Conservation (phyloP, 1,140 invertebrate genomes). For the Anastatus disparis region DNA sequence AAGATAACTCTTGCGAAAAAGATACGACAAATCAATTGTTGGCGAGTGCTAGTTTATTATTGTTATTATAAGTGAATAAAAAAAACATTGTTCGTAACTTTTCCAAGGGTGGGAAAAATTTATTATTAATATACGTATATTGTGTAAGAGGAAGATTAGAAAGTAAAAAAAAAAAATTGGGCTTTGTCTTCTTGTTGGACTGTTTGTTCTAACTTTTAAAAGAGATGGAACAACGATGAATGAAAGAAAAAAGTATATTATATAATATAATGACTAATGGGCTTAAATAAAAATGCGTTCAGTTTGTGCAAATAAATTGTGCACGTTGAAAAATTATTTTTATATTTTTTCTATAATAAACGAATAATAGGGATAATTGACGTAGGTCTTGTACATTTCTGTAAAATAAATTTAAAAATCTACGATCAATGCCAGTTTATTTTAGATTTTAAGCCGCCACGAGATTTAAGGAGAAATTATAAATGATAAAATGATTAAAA, state of each 20-base stretch:
- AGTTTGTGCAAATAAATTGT: slow-evolving; percentile 2
- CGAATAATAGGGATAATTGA: slow-evolving; percentile 21
- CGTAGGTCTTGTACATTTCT: slow-evolving; percentile 59
- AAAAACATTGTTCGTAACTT: neutral
- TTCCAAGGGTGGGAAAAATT: neutral
- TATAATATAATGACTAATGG: slow-evolving; percentile 11
- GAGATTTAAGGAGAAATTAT: slow-evolving; percentile 9
- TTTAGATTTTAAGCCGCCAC: slow-evolving; percentile 33
- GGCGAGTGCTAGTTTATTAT: slow-evolving; percentile 18
- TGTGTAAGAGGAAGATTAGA: too few species aligned
- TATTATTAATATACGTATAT: slow-evolving; percentile 20
- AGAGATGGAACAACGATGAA: neutral
- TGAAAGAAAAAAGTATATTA: neutral
- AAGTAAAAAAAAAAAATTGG: too few species aligned
- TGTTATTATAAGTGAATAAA: slow-evolving; percentile 7
- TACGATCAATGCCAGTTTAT: slow-evolving; percentile 48
- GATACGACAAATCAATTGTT: slow-evolving; percentile 13
- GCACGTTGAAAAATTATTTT: slow-evolving; percentile 37
- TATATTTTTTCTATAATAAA: slow-evolving; percentile 39
- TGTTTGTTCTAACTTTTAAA: slow-evolving; percentile 7
- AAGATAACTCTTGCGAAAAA: too few species aligned
- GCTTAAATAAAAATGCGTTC: slow-evolving; percentile 22
- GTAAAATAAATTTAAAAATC: slow-evolving; percentile 52
- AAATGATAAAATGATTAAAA: too few species aligned
- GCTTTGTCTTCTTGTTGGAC: slow-evolving; percentile 12